Base-by-base conservation (phyloP, 2,888 invertebrate species). In the Zaprionus obscuricornis region DNA sequence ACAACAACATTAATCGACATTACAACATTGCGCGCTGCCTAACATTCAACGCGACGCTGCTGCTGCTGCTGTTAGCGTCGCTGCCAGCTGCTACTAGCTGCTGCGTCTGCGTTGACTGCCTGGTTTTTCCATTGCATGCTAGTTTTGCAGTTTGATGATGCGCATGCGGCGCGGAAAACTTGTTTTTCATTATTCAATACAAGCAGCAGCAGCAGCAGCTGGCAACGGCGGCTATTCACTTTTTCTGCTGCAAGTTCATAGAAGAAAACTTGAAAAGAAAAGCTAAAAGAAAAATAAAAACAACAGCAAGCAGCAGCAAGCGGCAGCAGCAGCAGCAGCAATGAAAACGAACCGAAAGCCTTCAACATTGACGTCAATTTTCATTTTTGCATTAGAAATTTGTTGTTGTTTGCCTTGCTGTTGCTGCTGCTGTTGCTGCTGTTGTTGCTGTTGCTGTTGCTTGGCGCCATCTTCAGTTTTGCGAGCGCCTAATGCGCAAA, bases 171-270 rank as follows among this genome's bases (percentile, higher is more conserved):
- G 73, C 70, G 84, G 74, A 84, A 78, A 85, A 85, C 85, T 79
- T 57, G 85, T 85, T 85, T 85, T 75, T 54, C 79, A 79, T 85
- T 85, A 85, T 69, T 85, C 84, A 85, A 85, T 82, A 71, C 73
- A 55, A 67, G 65, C 74, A 63, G 57, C 70, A 34, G 46, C 57
- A 13, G 37, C 45, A 26, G 52, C 56, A 14, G 13, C 13, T 20
- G 68, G 63, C 58, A 56, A n/a, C 59, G 50, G 62, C 64, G 71
- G 73, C 72, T 74, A 68, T 74, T 77, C 74, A 75, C 82, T 76
- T 76, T n/a, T 79, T 79, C 79, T 56, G 74, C 74, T 45, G 71
- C 82, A 81, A 81, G 81, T 82, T 82, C 79, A 78, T 60, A 67
- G 66, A 68, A 65, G 78, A 76, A 75, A 75, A 76, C 77, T 72